Base-by-base conservation (phyloP, 64 coral and sea anemone species). In the Cladopsammia gracilis region DNA sequence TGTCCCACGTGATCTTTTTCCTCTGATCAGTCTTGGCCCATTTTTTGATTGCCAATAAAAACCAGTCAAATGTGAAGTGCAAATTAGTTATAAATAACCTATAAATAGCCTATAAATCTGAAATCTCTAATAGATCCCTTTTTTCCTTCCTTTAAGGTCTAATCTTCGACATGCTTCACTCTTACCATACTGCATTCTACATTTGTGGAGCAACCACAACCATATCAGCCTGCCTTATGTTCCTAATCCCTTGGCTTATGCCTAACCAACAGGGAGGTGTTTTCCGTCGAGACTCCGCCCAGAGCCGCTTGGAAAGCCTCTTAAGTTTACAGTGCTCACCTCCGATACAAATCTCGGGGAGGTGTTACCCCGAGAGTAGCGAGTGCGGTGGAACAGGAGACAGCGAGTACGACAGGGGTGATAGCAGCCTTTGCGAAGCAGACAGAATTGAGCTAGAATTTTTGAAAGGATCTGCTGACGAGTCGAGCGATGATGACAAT, bases 151-250 rank as follows among this genome's bases (percentile, higher is more conserved):
- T 76, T 78, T 4, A 34, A 98, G 96, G 96, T 61, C 71, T 95
- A n/a, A 74, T 98, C 0, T 95, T 90, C 70, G 96, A 98, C 56
- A 82, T 71, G 12, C 90, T 95, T 8, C n/a, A 88, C 10, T 98
- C 96, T 53, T 98, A 98, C 82, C 78, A 96, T 47, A 93, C 87
- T 18, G 96, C 90, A 48, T 98, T 98, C 90, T 98, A 93, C 87
- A 96, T 98, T 57, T 92, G 93, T 64, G 93, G 96, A 25, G 96
- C 80, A 16, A 92, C 81, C 8, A 81, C 88, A 10, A 92, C 90
- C 5, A 62, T 89, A 3, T 86, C 93, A 2, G 93, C 90, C 19
- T 77, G 94, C 24, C 66, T 98, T 16, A 95, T 98, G 96, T 95
- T 98, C 74, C 80, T 98, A 1, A 93, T 98, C 53, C 96, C 96